Conservation (phyloP, 2,113 vertebrate genomes). For the Paracanthobrama guichenoti region DNA sequence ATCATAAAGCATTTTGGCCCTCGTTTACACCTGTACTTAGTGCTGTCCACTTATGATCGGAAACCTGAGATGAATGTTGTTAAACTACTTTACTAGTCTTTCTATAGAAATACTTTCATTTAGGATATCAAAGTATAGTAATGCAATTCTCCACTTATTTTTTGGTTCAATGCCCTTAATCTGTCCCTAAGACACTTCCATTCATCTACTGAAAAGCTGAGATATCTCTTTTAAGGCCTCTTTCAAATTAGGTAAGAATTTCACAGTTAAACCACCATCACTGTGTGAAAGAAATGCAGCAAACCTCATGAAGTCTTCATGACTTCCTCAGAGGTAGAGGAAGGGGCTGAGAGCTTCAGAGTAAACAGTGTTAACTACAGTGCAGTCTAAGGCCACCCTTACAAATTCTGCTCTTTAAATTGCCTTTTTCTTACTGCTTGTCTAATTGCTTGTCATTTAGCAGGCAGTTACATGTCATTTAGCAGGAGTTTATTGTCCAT, state of each 20-base stretch:
- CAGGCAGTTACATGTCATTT: conserved; percentile 19
- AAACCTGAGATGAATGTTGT: background rate
- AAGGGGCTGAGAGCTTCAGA: background rate
- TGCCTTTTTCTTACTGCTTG: background rate
- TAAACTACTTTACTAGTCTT: background rate
- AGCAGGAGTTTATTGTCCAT: background rate
- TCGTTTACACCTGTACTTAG: too few relatives aligned
- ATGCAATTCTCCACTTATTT: too few relatives aligned
- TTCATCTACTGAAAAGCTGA: background rate
- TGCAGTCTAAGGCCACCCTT: background rate
- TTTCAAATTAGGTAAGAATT: background rate
- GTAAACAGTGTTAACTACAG: background rate
- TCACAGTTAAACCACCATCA: background rate
- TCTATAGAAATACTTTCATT: background rate
- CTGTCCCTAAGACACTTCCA: background rate
- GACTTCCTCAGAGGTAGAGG: background rate
- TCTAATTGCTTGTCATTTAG: conserved; percentile 30
- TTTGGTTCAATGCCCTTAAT: background rate
- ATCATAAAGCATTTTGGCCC: too few relatives aligned
- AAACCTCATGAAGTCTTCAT: background rate
- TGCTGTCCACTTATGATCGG: too few relatives aligned
- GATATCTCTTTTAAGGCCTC: background rate
- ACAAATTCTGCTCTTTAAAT: conserved; percentile 7
- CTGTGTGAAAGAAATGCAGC: background rate
- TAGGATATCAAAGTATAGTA: background rate